Conservation (phyloP, 1,140 invertebrate species). For the Sycophila sp. region DNA sequence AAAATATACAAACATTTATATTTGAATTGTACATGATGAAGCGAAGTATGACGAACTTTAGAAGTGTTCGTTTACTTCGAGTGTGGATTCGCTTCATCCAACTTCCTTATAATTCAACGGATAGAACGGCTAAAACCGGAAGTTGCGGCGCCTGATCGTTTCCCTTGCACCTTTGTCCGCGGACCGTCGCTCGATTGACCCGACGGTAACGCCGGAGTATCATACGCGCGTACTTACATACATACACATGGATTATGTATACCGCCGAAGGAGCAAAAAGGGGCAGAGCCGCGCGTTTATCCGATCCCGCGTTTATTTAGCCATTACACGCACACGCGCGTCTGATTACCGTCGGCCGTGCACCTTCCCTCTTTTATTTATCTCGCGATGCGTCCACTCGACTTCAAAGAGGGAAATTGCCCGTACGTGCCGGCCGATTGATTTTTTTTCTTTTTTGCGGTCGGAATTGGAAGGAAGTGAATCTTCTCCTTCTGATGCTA, state of each 20-base stretch:
- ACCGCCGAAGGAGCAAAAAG: no score
- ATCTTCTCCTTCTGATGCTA: no score
- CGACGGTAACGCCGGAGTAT: constrained; percentile 15
- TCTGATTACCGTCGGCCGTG: background rate
- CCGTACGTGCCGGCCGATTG: background rate
- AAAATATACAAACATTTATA: no score
- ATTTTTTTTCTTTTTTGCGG: background rate
- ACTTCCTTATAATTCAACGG: no score
- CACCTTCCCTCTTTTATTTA: background rate
- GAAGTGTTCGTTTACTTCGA: no score
- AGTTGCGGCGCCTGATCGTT: no score
- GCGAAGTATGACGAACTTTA: no score
- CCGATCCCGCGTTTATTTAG: constrained; percentile 18
- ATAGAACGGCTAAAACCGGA: no score
- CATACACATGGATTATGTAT: background rate
- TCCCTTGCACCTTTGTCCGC: background rate
- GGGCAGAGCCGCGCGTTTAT: background rate
- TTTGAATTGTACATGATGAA: no score
- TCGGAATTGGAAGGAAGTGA: background rate
- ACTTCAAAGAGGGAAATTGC: background rate
- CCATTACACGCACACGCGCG: background rate
- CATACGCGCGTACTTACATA: background rate
- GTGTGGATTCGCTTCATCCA: no score
- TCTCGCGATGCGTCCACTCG: background rate
- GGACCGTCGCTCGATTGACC: constrained; percentile 2